These are phyloP conservation scores for Phylloscopus collybita DNA, from an alignment of 2,797 vertebrate genomes.

Conservation along the genomic window DNA sequence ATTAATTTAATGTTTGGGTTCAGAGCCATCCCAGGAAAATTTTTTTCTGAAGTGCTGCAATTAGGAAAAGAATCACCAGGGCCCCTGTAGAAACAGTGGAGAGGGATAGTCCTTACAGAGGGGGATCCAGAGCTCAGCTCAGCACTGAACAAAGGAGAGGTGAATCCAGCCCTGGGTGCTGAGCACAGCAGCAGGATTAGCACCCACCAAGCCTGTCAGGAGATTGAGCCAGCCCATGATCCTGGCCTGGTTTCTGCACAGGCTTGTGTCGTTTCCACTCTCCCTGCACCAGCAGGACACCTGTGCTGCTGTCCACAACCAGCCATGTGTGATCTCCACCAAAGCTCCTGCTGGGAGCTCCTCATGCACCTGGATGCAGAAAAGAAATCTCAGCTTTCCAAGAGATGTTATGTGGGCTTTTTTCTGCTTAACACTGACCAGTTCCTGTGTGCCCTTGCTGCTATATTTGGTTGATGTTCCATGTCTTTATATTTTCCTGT, in stretches of 20 bases:
- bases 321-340: rapidly evolving
- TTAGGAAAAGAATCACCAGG: background rate
- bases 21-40: background rate
- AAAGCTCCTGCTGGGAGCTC: background rate
- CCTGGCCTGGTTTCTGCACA: rapidly evolving
- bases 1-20: slow-evolving; percentile 17
- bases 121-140: background rate
- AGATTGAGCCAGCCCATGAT: rapidly evolving
- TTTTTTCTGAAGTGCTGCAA: background rate
- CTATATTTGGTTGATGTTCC: background rate
- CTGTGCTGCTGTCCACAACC: rapidly evolving
- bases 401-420: rapidly evolving
- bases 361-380: background rate
- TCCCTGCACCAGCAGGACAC: background rate
- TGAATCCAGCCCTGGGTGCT: background rate
- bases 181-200: background rate
- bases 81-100: rapidly evolving
- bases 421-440: background rate
- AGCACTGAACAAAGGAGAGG: rapidly evolving
- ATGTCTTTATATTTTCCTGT: background rate
- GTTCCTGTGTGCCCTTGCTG: background rate
- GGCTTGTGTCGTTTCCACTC: background rate
- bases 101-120: background rate
- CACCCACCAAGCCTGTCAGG: background rate
- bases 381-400: background rate